These are phyloP conservation scores for Leucoma salicis DNA, from an alignment of 2,888 invertebrate genomes.

Conservation along the genomic window DNA sequence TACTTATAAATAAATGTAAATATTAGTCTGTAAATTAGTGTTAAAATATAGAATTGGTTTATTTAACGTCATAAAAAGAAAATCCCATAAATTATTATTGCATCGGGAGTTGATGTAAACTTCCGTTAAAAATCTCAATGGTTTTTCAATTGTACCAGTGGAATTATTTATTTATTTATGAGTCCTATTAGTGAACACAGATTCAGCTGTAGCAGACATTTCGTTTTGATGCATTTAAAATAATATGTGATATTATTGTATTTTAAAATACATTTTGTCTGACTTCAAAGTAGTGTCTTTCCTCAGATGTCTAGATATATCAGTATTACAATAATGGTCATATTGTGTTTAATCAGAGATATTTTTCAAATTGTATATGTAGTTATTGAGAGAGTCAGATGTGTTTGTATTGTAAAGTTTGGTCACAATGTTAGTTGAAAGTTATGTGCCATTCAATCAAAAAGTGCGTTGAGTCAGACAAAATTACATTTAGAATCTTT, in stretches of 20 bases:
- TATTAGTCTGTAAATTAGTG: constrained; percentile 79
- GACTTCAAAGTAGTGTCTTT: constrained; percentile 76
- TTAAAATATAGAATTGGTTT: constrained; percentile 81
- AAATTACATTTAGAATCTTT: constrained; percentile 68
- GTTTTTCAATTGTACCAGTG: constrained; percentile 81
- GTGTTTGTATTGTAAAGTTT: constrained; percentile 40
- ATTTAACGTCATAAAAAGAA: constrained; percentile 80
- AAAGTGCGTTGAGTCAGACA: constrained; percentile 73
- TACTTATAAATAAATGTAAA: constrained; percentile 81
- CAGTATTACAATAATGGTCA: constrained; percentile 55
- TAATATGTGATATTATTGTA: constrained; percentile 81
- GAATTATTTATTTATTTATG: constrained; percentile 75
- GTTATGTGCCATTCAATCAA: constrained; percentile 66
- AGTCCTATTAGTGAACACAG: constrained; percentile 57
- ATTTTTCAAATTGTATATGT: constrained; percentile 38
- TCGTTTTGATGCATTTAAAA: constrained; percentile 77
- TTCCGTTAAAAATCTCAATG: constrained; percentile 82
- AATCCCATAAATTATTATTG: constrained; percentile 81
- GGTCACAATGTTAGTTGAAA: constrained; percentile 35
- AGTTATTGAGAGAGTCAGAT: constrained; percentile 29
- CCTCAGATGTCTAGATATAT: constrained; percentile 61
- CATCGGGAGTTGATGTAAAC: constrained; percentile 75
- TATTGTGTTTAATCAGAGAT: constrained; percentile 51
- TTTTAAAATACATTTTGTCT: constrained; percentile 79
- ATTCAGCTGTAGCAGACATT: constrained; percentile 61